Evolutionary conservation across 2,888 invertebrate genomes (phyloP).

Genomic region (Diadegma fenestrale): DNA sequence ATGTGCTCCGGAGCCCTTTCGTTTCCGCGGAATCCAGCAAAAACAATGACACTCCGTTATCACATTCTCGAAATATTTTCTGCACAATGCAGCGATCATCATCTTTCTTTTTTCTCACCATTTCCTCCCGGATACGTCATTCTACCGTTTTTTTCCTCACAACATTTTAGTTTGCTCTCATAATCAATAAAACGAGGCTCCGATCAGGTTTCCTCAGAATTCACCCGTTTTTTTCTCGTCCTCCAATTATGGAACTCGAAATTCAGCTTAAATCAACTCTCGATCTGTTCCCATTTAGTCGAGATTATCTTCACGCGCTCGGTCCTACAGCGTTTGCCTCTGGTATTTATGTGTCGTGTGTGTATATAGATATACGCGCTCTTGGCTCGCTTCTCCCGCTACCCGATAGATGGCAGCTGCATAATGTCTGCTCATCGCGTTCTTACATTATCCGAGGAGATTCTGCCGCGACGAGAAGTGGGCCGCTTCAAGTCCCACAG

Average conservation of each 20-base stretch:
- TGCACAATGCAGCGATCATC: slow-evolving; percentile 65
- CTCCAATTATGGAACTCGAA: slow-evolving; percentile 14
- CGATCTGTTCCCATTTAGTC: slow-evolving; percentile 34
- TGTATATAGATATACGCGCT: slow-evolving; percentile 54
- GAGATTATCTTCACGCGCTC: slow-evolving; percentile 24
- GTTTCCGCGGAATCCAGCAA: slow-evolving; percentile 46
- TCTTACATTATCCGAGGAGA: slow-evolving; percentile 42
- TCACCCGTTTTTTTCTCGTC: neutral
- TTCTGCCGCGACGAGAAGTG: slow-evolving; percentile 56
- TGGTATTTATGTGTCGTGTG: neutral
- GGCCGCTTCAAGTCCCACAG: slow-evolving; percentile 56
- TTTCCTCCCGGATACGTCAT: slow-evolving; percentile 8
- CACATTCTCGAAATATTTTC: slow-evolving; percentile 12
- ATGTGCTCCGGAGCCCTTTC: slow-evolving; percentile 50
- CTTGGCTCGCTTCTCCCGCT: slow-evolving; percentile 77
- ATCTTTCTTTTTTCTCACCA: slow-evolving; percentile 64
- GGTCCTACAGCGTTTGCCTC: slow-evolving; percentile 1
- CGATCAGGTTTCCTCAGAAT: slow-evolving; percentile 55
- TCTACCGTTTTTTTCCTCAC: slow-evolving; percentile 20
- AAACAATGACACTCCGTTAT: slow-evolving; percentile 42
- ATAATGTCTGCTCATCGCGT: slow-evolving; percentile 79
- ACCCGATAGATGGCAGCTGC: slow-evolving; percentile 84
- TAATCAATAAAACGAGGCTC: slow-evolving; percentile 45
- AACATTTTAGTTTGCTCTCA: slow-evolving; percentile 65
- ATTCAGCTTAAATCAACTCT: slow-evolving; percentile 24